A percentile compares a stretch with the other conserved stretches of the same genome.
Conservation (phyloP, 2,888 invertebrate genomes). For the Imbricaverruca yamaguchii region DNA sequence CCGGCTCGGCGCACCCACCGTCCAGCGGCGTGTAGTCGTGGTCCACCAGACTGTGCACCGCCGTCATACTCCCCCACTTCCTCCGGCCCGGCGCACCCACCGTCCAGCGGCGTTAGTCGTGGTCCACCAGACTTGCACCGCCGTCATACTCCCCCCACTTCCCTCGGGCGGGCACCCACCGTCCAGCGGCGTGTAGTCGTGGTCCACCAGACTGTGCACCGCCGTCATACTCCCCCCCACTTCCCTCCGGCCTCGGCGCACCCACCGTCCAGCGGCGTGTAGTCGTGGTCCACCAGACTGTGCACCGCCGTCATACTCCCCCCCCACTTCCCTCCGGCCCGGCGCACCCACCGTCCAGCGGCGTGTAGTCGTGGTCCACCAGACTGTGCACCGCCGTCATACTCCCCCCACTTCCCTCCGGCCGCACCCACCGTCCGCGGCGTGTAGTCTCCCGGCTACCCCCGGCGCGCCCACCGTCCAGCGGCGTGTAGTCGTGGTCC, state of each 20-base stretch:
- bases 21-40: not conserved
- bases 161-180: too few species aligned
- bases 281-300: conserved; percentile 5
- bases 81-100: too few species aligned
- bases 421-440: not conserved
- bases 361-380: conserved; percentile 2
- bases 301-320: not conserved
- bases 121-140: not conserved
- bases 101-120: not conserved
- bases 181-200: not conserved
- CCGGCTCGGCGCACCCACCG: too few species aligned
- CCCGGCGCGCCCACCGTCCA: too few species aligned
- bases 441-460: not conserved
- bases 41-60: not conserved
- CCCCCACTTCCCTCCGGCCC: too few species aligned
- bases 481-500: too few species aligned
- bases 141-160: too few species aligned
- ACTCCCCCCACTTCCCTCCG: too few species aligned
- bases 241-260: too few species aligned
- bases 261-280: not conserved
- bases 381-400: not conserved
- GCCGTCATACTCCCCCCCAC: too few species aligned
- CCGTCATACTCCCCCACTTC: too few species aligned
- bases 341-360: too few species aligned
- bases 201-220: not conserved